Base-by-base conservation (phyloP, 2,888 invertebrate genomes). In the Polylopha cassiicola region DNA sequence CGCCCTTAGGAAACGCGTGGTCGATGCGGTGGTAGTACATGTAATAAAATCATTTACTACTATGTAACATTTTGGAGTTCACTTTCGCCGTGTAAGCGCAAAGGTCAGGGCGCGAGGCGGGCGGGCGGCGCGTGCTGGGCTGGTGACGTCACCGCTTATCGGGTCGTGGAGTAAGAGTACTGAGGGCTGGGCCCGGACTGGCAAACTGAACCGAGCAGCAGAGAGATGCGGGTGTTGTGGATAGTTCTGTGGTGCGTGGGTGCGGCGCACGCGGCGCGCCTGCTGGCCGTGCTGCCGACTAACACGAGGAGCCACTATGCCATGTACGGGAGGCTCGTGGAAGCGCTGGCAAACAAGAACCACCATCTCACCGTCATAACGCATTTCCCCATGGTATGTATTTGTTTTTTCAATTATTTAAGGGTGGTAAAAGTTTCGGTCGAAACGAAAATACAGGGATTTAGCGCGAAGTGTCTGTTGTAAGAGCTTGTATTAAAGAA, bases 261-360 rank as follows among this genome's bases (percentile, higher is more conserved):
- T 41, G 60, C 58, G 43, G 67, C 62, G 43, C 57, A 64, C 24
- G 72, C 76, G 36, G 86, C 86, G 17, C 68, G 78, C 9, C 55
- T 87, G 18, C 69, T 87, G 20, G 86, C 73, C 44, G 77, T 87
- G 24, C 62, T 87, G 51, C 87, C 87, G 11, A 85, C 86, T 27
- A 81, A 87, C 66, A 86, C 86, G 26, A 77, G 78, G 53, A 87
- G 87, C 62, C 87, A 87, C 61, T 75, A 81, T 47, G 86, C 85
- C 38, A 86, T 87, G 78, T 87, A 86, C 53, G 81, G 86, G 39
- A 67, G 73, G 37, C 71, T 87, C 9, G 57, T 87, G 11, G 73
- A 78, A 13, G 86, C 78, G 1, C 70, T 87, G 10, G 86, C 84
- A 4, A 55, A 49, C 16, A 66, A 64, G 33, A 66, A 81, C 16